Base-by-base conservation (phyloP, 1,140 invertebrate genomes). In the Tigriopus japonicus region DNA sequence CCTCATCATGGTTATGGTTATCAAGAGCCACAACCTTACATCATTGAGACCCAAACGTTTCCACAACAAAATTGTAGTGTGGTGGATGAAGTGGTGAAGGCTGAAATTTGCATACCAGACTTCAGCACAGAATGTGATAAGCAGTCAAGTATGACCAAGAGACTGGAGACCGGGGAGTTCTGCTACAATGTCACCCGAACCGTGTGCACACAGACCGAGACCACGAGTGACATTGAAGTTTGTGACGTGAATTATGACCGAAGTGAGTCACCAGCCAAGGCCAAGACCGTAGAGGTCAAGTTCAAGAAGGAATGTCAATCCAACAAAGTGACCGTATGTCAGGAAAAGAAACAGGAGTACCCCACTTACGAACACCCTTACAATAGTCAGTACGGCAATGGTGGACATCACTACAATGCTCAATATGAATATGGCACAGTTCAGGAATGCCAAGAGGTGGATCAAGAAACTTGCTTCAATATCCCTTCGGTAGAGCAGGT, bases 381-480 rank as follows among this genome's bases (percentile, higher is more conserved):
- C 42, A 35, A 60, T 7, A 19, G 17, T 15, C 42, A 42, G 23
- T 60, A 60, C 21, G 43, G 43, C 17, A 42, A 60, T 23, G 58
- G 58, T 15, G 49, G 51, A 12, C 21, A 49, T 12, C 55, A 58
- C 12, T 58, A 23, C 21, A 19, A 58, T 42, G 42, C 21, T 2
- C 58, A 51, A 10, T 21, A 49, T 21, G n/a, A 15, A 49, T 49
- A 49, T 49, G 45, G 45, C 12, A 49, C n/a, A 3, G 45, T 15
- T 15, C 17, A 53, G 6, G 13, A 61, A 12, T 61, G 59, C 51
- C 52, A 61, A 28, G 59, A 61, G 21, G 51, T 61, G 12, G 59
- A 42, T 12, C 59, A 61, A 53, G 59, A 61, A 19, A 61, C 59
- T 15, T 54, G 42, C 49, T 61, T 56, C 59, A 61, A 61, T 40